phyloP scores from a whole-genome alignment of 2,888 invertebrate species.

The Lepetodrilus schrolli region DNA sequence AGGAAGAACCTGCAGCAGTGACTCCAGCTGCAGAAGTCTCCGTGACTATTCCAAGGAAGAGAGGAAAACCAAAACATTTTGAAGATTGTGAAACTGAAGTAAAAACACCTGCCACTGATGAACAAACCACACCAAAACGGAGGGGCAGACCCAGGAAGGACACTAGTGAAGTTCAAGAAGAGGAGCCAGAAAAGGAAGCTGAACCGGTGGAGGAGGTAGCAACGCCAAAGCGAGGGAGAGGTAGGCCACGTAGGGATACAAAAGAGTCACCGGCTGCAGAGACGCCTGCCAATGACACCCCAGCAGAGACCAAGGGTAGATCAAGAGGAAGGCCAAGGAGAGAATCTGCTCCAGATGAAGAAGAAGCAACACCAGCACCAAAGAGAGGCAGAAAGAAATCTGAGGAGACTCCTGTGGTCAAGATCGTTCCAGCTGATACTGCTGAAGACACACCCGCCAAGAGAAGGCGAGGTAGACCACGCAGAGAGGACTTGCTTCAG shows the following conservation, averaged over 20 bases:
- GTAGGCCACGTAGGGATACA: conserved; percentile 38
- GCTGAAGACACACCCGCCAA: conserved; percentile 3
- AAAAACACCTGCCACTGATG: conserved; percentile 15
- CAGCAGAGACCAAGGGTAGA: conserved; percentile 33
- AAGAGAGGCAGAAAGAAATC: conserved; percentile 37
- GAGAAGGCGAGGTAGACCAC: conserved; percentile 29
- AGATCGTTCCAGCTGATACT: conserved; percentile 5
- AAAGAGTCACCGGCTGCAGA: conserved; percentile 27
- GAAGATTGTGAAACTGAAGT: conserved; percentile 23
- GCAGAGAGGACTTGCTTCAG: conserved; percentile 5
- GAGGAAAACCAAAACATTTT: conserved; percentile 42
- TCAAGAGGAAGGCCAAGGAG: conserved; percentile 36
- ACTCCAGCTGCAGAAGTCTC: not conserved
- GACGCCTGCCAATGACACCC: conserved; percentile 33
- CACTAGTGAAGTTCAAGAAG: conserved; percentile 22
- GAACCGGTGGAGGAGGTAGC: conserved; percentile 28
- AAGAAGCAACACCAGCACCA: conserved; percentile 20
- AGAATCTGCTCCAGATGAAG: conserved; percentile 21
- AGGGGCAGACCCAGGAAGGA: conserved; percentile 48
- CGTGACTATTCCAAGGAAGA: not conserved
- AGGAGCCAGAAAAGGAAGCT: not conserved
- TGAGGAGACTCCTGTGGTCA: not conserved
- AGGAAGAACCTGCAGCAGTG: not conserved
- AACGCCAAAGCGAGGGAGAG: conserved; percentile 40
- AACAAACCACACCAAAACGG: conserved; percentile 31